A percentile compares a stretch with the other conserved stretches of the same genome.
These are phyloP conservation scores for Pteria penguin DNA, from an alignment of 2,888 invertebrate genomes.

Conservation along the genomic window DNA sequence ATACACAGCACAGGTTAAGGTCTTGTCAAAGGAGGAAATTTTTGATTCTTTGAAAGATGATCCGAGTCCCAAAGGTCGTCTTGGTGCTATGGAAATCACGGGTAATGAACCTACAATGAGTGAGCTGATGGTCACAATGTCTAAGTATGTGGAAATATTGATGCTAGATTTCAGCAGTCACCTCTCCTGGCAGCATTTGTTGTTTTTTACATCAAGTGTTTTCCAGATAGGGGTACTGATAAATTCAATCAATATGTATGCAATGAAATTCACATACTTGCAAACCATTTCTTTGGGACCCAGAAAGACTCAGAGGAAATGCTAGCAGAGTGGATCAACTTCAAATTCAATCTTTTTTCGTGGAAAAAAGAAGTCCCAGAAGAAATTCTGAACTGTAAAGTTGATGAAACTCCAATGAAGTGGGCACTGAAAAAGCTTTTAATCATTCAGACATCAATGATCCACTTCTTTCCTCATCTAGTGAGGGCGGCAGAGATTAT, in stretches of 20 bases:
- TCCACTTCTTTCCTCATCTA: neutral
- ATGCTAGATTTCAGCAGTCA: conserved; percentile 1
- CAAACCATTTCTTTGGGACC: too few relatives aligned
- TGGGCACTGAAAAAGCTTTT: neutral
- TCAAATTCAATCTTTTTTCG: neutral
- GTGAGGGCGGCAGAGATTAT: conserved; percentile 3
- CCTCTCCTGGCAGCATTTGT: neutral
- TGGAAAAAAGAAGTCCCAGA: neutral
- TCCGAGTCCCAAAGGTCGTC: neutral
- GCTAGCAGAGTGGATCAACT: neutral
- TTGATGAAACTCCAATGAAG: neutral
- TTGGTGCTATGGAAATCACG: neutral
- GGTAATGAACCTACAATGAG: neutral
- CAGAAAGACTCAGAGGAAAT: too few relatives aligned
- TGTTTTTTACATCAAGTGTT: neutral
- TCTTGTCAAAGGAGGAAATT: neutral
- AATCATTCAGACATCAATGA: neutral
- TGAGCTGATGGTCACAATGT: neutral
- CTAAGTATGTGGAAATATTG: conserved; percentile 1
- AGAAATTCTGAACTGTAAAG: neutral
- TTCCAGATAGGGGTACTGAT: neutral
- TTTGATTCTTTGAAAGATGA: too few relatives aligned
- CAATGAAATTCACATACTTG: too few relatives aligned
- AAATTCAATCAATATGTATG: neutral
- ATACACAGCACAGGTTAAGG: neutral